Evolutionary conservation across 2,888 invertebrate genomes (phyloP).

Genomic region (Papilio protenor): DNA sequence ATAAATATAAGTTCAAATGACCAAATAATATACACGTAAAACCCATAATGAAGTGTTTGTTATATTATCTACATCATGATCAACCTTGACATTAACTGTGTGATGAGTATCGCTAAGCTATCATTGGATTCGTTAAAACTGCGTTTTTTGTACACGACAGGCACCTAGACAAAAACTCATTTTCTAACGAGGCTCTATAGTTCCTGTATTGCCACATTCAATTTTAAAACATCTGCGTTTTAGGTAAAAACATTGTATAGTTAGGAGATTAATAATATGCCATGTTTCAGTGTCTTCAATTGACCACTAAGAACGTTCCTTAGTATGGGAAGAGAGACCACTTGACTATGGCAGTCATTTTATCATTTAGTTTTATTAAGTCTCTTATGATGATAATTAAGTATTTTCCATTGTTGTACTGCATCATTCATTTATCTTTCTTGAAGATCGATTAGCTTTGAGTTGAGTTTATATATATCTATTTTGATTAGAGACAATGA

Average conservation of each 20-base stretch:
- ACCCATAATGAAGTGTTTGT: conserved; percentile 34
- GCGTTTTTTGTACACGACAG: conserved; percentile 30
- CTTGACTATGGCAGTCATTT: too few relatives aligned
- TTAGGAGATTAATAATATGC: neutral
- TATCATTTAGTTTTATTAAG: too few relatives aligned
- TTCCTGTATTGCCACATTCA: neutral
- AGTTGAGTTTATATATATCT: too few relatives aligned
- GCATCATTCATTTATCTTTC: too few relatives aligned
- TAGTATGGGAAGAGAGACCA: too few relatives aligned
- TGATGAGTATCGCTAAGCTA: conserved; percentile 42
- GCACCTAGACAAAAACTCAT: conserved; percentile 26
- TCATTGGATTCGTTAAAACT: conserved; percentile 39
- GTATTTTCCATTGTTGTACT: too few relatives aligned
- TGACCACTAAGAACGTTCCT: too few relatives aligned
- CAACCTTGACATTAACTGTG: conserved; percentile 43
- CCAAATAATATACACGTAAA: conserved; percentile 35
- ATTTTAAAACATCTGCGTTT: neutral
- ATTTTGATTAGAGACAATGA: too few relatives aligned
- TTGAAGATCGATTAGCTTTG: too few relatives aligned
- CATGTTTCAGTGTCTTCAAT: too few relatives aligned
- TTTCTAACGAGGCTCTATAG: conserved; percentile 19
- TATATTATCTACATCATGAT: conserved; percentile 34
- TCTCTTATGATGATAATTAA: too few relatives aligned
- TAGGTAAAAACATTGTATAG: neutral
- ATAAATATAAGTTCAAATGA: conserved; percentile 36